Evolutionary conservation across 2,888 invertebrate species (phyloP).

Genomic region (Liopterus haemorrhoidalis): DNA sequence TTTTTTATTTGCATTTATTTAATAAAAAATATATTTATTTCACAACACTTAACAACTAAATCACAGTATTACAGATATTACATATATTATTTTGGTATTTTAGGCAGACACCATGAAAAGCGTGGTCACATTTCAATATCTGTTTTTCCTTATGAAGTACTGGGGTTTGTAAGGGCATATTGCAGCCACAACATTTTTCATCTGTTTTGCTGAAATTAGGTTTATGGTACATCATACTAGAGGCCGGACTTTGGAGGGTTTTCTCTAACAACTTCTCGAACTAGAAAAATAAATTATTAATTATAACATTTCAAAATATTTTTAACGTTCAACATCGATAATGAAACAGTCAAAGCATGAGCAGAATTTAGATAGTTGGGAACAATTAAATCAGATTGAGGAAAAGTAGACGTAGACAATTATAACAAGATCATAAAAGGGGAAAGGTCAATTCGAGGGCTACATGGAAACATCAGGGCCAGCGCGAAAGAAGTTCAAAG

Average conservation of each 20-base stretch:
- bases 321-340: no score
- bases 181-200: slow-evolving; percentile 37
- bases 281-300: slow-evolving; percentile 34
- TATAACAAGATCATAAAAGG: no score
- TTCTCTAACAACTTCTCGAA: slow-evolving; percentile 36
- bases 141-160: slow-evolving; percentile 32
- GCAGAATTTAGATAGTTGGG: no score
- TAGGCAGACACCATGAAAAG: slow-evolving; percentile 40
- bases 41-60: neutral
- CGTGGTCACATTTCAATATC: slow-evolving; percentile 38
- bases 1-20: slow-evolving; percentile 18
- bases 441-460: no score
- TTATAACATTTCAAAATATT: no score
- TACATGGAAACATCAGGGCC: no score
- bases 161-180: slow-evolving; percentile 36
- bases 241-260: slow-evolving; percentile 36
- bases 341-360: no score
- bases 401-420: no score
- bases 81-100: slow-evolving; percentile 34
- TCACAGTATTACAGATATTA: slow-evolving; percentile 32
- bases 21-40: slow-evolving; percentile 18
- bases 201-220: slow-evolving; percentile 17
- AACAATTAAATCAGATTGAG: no score
- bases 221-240: slow-evolving; percentile 16
- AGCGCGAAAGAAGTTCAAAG: no score